Conservation (phyloP, 2,113 vertebrate genomes). For the Enhydra lutris region DNA sequence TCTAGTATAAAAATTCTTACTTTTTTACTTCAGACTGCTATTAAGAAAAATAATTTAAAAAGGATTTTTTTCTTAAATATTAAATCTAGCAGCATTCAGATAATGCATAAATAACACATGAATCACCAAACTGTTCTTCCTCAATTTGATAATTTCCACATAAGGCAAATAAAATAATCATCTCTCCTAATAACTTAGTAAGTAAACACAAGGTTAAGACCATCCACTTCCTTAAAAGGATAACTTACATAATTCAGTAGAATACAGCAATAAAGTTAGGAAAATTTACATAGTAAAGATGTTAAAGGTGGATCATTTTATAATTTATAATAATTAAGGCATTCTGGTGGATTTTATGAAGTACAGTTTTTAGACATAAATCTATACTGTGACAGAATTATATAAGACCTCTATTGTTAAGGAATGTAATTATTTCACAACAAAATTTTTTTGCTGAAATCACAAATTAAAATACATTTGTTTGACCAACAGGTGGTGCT, state of each 20-base stretch:
- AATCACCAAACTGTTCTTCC: neutral
- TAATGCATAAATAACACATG: neutral
- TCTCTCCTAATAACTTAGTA: neutral
- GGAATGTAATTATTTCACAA: neutral
- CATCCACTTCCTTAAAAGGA: neutral
- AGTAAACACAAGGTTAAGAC: neutral
- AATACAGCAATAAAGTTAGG: neutral
- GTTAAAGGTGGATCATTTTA: neutral
- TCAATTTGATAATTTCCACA: neutral
- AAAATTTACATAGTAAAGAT: neutral
- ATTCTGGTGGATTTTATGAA: neutral
- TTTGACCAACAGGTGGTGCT: constrained; percentile 73
- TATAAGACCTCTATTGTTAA: neutral
- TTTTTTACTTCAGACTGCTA: constrained; percentile 3
- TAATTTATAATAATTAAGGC: constrained; percentile 12
- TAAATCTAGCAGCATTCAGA: neutral
- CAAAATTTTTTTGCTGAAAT: neutral
- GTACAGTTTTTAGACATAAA: neutral
- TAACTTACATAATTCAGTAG: neutral
- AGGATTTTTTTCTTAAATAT: neutral
- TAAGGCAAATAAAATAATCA: neutral
- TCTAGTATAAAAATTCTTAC: neutral
- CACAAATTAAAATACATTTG: constrained; percentile 45
- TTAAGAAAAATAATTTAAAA: neutral
- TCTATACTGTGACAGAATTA: neutral